phyloP scores from a whole-genome alignment of 2,113 vertebrate genomes.

The Semnornis frantzii region DNA sequence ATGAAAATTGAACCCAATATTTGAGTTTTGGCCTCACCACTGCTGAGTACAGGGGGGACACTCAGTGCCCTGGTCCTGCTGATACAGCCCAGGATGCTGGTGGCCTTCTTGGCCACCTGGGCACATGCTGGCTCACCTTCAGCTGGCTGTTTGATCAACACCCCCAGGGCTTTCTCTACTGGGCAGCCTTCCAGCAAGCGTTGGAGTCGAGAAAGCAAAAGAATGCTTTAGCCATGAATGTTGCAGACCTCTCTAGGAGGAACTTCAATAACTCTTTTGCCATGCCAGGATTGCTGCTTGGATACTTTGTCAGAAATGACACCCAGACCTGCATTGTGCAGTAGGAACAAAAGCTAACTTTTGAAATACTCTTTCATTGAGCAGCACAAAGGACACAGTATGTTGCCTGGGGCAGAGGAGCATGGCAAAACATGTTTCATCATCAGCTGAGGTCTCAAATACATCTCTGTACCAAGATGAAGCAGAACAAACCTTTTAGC shows the following conservation, averaged over 20 bases:
- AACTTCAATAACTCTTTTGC: not conserved
- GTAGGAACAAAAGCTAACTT: not conserved
- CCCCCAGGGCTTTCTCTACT: too few species aligned
- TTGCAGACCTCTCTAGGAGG: not conserved
- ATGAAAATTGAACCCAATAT: too few species aligned
- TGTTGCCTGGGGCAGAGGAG: not conserved
- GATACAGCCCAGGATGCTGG: too few species aligned
- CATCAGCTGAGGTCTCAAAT: not conserved
- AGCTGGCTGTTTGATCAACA: too few species aligned
- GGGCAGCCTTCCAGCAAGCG: not conserved
- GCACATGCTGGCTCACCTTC: too few species aligned
- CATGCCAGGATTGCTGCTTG: not conserved
- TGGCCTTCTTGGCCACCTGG: too few species aligned
- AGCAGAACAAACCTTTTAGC: not conserved
- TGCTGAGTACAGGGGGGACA: too few species aligned
- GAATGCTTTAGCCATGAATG: too few species aligned
- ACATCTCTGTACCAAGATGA: not conserved
- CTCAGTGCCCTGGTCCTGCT: too few species aligned
- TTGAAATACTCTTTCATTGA: not conserved
- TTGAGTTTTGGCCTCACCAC: too few species aligned
- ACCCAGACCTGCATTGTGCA: not conserved
- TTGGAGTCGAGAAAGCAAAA: not conserved
- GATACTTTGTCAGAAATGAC: not conserved
- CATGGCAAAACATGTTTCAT: not conserved
- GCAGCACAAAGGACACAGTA: not conserved